Conservation (phyloP, 2,113 vertebrate species). For the Galeopterus variegatus region DNA sequence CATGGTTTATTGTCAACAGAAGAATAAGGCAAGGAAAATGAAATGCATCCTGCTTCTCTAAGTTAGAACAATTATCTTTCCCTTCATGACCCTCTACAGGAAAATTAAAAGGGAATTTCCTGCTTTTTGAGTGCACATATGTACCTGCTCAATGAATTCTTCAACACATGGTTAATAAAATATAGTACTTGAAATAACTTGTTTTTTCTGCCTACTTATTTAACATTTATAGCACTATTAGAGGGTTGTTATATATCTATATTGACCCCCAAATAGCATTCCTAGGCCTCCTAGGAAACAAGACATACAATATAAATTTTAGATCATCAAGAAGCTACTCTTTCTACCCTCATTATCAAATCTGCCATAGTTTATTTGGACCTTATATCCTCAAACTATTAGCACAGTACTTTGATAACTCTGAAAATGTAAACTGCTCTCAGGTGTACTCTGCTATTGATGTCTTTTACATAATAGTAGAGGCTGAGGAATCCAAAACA, state of each 20-base stretch:
- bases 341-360: background rate
- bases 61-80: slow-evolving; percentile 54
- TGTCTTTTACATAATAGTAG: background rate
- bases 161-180: slow-evolving; percentile 5
- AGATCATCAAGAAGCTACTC: background rate
- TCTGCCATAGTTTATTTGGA: background rate
- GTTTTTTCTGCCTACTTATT: background rate
- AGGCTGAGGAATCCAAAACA: background rate
- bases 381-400: background rate
- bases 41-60: background rate
- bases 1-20: slow-evolving; percentile 3
- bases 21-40: slow-evolving; percentile 19
- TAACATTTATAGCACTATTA: slow-evolving; percentile 19
- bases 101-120: slow-evolving; percentile 37
- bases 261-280: background rate
- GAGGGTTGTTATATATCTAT: background rate
- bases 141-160: background rate
- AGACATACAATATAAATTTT: background rate
- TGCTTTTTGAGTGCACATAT: background rate
- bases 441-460: background rate
- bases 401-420: background rate
- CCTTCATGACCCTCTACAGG: slow-evolving; percentile 3
- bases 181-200: background rate
- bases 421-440: background rate
- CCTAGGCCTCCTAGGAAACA: background rate